Conservation (phyloP, 1,140 invertebrate genomes). For the Olivierus martensii region DNA sequence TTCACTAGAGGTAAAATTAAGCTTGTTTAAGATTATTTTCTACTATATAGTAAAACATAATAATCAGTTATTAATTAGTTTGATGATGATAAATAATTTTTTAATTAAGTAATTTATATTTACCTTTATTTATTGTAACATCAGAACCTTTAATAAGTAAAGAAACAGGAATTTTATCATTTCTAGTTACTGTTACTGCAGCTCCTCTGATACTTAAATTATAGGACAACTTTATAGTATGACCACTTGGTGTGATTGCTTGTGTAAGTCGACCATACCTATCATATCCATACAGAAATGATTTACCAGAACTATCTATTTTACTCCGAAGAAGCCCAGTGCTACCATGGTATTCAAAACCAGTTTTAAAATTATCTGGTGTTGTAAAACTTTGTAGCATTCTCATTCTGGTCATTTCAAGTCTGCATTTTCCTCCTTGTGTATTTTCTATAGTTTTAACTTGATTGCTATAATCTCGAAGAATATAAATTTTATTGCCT, state of each 20-base stretch:
- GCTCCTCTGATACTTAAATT: constrained; percentile 20
- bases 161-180: constrained; percentile 61
- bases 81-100: no score
- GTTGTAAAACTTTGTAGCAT: constrained; percentile 21
- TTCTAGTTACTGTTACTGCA: constrained; percentile 34
- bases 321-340: constrained; percentile 58
- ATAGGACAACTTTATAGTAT: constrained; percentile 54
- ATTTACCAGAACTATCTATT: constrained; percentile 37
- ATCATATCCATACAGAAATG: constrained; percentile 79
- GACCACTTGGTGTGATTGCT: constrained; percentile 76
- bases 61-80: no score
- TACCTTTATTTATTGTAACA: constrained; percentile 34
- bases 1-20: no score
- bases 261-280: constrained; percentile 64
- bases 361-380: constrained; percentile 17
- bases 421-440: constrained; percentile 76
- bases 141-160: constrained; percentile 76
- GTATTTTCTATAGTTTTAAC: constrained; percentile 84
- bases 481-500: constrained; percentile 81
- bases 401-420: constrained; percentile 46
- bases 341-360: constrained; percentile 64
- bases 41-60: no score
- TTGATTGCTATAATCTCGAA: constrained; percentile 59
- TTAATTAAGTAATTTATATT: not conserved
- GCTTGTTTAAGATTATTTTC: no score